A percentile compares a stretch with the other conserved stretches of the same genome.
Evolutionary conservation across 2,888 invertebrate genomes (phyloP).

Genomic region (Ligdia adustata): DNA sequence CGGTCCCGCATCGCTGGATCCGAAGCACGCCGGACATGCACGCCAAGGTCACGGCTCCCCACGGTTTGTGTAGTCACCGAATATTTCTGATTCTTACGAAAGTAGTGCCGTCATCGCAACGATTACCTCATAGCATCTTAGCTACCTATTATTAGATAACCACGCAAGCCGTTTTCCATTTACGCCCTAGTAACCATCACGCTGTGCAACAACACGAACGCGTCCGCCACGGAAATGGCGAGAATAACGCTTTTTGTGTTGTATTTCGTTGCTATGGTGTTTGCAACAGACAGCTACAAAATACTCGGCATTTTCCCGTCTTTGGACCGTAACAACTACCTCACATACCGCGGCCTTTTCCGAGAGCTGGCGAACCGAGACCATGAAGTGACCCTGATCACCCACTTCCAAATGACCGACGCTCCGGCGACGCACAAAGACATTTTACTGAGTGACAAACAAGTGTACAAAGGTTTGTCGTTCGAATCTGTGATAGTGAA

Average conservation of each 20-base stretch:
- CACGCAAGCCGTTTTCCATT: conserved; percentile 64
- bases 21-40: conserved; percentile 49
- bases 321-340: conserved; percentile 76
- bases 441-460: conserved; percentile 72
- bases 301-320: conserved; percentile 83
- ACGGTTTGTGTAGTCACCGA: conserved; percentile 57
- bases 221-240: conserved; percentile 60
- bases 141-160: conserved; percentile 76
- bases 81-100: conserved; percentile 77
- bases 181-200: conserved; percentile 72
- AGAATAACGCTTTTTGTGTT: conserved; percentile 54
- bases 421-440: conserved; percentile 81
- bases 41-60: conserved; percentile 73
- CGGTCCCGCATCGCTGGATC: conserved; percentile 42
- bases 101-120: conserved; percentile 64
- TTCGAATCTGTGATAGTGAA: conserved; percentile 77
- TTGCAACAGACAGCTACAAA: conserved; percentile 65
- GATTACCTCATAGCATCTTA: conserved; percentile 75
- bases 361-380: conserved; percentile 77
- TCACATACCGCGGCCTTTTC: conserved; percentile 77
- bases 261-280: conserved; percentile 57
- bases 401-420: conserved; percentile 74
- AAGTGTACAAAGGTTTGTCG: conserved; percentile 70
- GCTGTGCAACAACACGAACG: conserved; percentile 65
- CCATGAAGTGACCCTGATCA: conserved; percentile 82